phyloP scores from a whole-genome alignment of 2,888 invertebrate genomes.

The Drosophila testacea region DNA sequence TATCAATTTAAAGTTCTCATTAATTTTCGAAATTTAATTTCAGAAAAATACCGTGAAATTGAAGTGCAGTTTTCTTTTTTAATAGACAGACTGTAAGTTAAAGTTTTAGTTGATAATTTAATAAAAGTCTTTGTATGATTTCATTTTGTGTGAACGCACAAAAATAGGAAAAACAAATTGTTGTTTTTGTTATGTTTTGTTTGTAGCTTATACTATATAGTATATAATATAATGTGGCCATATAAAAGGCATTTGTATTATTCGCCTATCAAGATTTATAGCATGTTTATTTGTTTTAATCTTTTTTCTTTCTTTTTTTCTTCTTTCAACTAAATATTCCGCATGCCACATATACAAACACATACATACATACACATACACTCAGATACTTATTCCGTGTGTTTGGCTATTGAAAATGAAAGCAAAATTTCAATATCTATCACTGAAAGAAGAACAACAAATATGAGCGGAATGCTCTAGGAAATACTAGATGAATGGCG shows the following conservation, averaged over 20 bases:
- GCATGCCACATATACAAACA: slow-evolving; percentile 27
- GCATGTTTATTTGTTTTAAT: slow-evolving; percentile 62
- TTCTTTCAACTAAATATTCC: slow-evolving; percentile 50
- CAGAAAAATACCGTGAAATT: neutral
- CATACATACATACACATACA: neutral
- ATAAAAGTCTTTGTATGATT: neutral
- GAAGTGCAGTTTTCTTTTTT: too few species aligned
- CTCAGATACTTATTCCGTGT: neutral
- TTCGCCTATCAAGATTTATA: slow-evolving; percentile 45
- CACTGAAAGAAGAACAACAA: neutral
- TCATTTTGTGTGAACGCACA: neutral
- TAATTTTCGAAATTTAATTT: too few species aligned
- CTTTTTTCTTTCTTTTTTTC: too few species aligned
- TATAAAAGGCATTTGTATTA: slow-evolving; percentile 36
- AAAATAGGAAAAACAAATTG: slow-evolving; percentile 3
- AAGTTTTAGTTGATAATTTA: neutral
- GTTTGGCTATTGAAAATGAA: slow-evolving; percentile 54
- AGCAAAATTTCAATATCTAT: slow-evolving; percentile 46
- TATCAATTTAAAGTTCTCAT: too few species aligned
- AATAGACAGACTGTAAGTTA: neutral
- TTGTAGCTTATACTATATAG: slow-evolving; percentile 11
- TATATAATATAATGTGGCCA: slow-evolving; percentile 39
- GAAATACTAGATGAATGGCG: neutral
- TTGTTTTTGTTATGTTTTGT: slow-evolving; percentile 1
- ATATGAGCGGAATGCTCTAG: neutral